Percentiles rank a stretch among this genome's conserved stretches.
Evolutionary conservation across 2,797 vertebrate genomes (phyloP).

Genomic region (Notamacropus eugenii): DNA sequence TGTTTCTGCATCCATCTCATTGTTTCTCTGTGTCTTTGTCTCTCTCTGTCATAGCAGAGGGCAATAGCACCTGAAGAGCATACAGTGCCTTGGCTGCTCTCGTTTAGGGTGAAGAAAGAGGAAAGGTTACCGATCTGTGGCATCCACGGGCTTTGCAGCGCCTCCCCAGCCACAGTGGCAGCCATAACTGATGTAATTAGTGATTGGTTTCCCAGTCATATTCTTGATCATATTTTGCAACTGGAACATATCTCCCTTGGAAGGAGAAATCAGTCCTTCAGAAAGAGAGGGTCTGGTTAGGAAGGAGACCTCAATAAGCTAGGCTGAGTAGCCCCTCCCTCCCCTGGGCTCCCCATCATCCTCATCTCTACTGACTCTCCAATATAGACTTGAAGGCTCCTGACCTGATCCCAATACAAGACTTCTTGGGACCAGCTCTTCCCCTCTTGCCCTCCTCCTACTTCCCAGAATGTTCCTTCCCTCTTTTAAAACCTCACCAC

Average conservation of each 20-base stretch:
- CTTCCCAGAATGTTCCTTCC: not conserved
- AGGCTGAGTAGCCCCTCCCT: not conserved
- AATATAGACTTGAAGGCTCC: not conserved
- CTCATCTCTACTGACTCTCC: not conserved
- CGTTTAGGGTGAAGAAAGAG: not conserved
- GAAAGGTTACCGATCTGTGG: slow-evolving; percentile 10
- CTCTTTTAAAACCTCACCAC: not conserved
- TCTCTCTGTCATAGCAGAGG: not conserved
- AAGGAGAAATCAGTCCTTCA: not conserved
- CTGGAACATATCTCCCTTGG: not conserved
- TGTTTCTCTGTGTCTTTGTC: too few species aligned
- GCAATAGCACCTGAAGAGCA: not conserved
- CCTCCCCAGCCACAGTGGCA: slow-evolving; percentile 67
- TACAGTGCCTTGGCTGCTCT: not conserved
- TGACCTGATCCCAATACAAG: not conserved
- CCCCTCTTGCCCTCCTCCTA: not conserved
- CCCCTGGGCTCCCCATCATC: not conserved
- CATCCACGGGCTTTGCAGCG: slow-evolving; percentile 31
- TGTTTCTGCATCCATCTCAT: too few species aligned
- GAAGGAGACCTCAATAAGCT: not conserved
- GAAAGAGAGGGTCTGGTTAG: not conserved
- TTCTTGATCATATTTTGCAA: slow-evolving; percentile 50
- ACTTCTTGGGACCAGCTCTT: not conserved
- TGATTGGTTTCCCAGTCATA: not conserved
- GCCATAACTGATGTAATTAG: slow-evolving; percentile 52